Evolutionary conservation across 1,140 invertebrate species (phyloP).

Genomic region (Drosophila varians): DNA sequence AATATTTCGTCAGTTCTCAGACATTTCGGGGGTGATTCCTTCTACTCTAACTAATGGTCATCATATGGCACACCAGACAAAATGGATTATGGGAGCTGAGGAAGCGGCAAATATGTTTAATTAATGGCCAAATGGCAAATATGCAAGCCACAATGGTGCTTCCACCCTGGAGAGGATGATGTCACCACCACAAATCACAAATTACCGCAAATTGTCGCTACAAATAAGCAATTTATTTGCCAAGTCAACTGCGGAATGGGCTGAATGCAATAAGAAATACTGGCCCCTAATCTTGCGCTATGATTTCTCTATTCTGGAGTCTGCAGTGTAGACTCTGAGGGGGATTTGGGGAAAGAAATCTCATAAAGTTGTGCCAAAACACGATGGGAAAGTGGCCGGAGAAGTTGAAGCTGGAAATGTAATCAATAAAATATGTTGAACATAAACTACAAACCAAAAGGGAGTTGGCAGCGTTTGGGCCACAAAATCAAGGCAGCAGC

Average conservation of each 20-base stretch:
- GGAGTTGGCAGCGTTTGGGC: conserved; percentile 14
- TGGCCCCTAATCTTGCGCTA: conserved; percentile 22
- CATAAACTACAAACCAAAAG: conserved; percentile 55
- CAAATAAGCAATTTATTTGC: conserved; percentile 83
- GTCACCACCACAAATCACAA: conserved; percentile 74
- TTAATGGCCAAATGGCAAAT: conserved; percentile 59
- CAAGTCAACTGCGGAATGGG: conserved; percentile 12
- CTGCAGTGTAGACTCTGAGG: no score
- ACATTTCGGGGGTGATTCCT: neutral
- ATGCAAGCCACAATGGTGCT: conserved; percentile 8
- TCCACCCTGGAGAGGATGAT: conserved; percentile 5
- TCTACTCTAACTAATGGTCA: conserved; percentile 22
- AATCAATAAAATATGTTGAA: conserved; percentile 78
- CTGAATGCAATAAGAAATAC: conserved; percentile 34
- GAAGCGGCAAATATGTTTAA: conserved; percentile 64
- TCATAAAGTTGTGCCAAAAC: conserved; percentile 75
- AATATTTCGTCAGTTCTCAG: conserved; percentile 4
- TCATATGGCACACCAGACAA: conserved; percentile 28
- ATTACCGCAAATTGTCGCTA: conserved; percentile 81
- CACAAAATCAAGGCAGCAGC: neutral
- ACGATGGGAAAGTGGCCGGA: conserved; percentile 31
- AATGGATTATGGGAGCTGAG: conserved; percentile 39
- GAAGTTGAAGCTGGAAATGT: conserved; percentile 47
- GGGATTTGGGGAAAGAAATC: conserved; percentile 51
- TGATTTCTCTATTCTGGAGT: neutral